Evolutionary conservation across 2,888 invertebrate species (phyloP).

Genomic region (Leptura quadrifasciata): DNA sequence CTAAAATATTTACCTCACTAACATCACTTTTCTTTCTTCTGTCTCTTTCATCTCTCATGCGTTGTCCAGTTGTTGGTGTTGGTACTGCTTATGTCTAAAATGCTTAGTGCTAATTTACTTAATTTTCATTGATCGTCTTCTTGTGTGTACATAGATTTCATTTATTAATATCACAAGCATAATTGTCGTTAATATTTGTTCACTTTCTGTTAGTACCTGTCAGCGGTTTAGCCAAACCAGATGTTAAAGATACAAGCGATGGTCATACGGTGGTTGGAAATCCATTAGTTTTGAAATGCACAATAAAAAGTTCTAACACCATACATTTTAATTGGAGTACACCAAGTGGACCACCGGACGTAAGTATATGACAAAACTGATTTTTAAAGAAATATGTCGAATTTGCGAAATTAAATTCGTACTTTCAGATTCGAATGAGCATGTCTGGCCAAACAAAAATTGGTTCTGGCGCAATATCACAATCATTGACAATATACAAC

Average conservation of each 20-base stretch:
- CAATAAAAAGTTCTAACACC: conserved; percentile 60
- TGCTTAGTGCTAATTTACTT: background rate
- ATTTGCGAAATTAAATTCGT: too few relatives aligned
- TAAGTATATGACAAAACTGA: conserved; percentile 49
- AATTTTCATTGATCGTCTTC: background rate
- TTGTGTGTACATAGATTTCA: background rate
- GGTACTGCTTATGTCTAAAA: conserved; percentile 30
- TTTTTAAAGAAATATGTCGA: too few relatives aligned
- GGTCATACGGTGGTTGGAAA: conserved; percentile 69
- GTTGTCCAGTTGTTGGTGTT: conserved; percentile 47
- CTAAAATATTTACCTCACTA: background rate
- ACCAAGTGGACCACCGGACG: conserved; percentile 58
- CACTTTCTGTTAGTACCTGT: conserved; percentile 34
- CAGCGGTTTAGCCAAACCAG: conserved; percentile 52
- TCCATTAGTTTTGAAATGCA: conserved; percentile 67
- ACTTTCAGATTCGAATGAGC: background rate
- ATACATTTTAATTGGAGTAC: conserved; percentile 68
- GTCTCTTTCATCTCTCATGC: background rate
- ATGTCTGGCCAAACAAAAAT: background rate
- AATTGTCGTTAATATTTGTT: background rate
- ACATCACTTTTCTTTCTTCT: background rate
- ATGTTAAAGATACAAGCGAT: conserved; percentile 61
- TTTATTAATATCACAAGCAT: background rate
- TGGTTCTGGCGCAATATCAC: background rate
- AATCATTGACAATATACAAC: conserved; percentile 57